These are phyloP conservation scores for Druon quercuslanigerum DNA, from an alignment of 1,140 invertebrate species.

Conservation along the genomic window DNA sequence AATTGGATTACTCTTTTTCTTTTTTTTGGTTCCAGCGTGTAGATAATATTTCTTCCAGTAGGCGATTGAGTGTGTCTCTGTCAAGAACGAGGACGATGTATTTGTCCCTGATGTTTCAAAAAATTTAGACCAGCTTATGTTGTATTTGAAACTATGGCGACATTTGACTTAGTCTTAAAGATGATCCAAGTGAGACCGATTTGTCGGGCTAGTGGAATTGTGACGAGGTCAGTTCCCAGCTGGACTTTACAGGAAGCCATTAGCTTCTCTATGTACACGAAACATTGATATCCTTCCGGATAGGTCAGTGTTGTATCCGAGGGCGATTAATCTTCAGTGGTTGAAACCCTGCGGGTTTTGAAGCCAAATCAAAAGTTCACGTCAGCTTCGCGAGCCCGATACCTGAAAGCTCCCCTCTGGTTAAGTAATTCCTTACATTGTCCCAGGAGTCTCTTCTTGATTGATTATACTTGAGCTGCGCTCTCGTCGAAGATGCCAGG, in stretches of 20 bases:
- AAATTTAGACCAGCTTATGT: background rate
- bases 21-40: constrained; percentile 47
- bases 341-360: constrained; percentile 34
- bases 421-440: constrained; percentile 30
- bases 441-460: constrained; percentile 16
- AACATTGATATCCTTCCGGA: constrained; percentile 34
- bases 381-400: constrained; percentile 39
- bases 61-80: background rate
- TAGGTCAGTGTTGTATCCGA: constrained; percentile 30
- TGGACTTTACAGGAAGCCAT: constrained; percentile 39
- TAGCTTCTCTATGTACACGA: background rate
- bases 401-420: background rate
- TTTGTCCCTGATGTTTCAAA: background rate
- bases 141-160: background rate
- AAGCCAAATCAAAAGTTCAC: constrained; percentile 41
- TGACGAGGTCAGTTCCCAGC: constrained; percentile 31
- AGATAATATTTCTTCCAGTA: constrained; percentile 29
- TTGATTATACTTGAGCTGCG: constrained; percentile 32
- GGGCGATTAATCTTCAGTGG: constrained; percentile 42
- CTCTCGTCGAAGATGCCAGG: background rate
- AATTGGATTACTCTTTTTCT: constrained; percentile 43
- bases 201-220: background rate
- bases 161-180: background rate
- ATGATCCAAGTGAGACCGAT: background rate
- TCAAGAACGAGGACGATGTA: background rate